A percentile compares a stretch with the other conserved stretches of the same genome.
phyloP scores from a whole-genome alignment of 2,888 invertebrate genomes.

The Apotomis turbidana region DNA sequence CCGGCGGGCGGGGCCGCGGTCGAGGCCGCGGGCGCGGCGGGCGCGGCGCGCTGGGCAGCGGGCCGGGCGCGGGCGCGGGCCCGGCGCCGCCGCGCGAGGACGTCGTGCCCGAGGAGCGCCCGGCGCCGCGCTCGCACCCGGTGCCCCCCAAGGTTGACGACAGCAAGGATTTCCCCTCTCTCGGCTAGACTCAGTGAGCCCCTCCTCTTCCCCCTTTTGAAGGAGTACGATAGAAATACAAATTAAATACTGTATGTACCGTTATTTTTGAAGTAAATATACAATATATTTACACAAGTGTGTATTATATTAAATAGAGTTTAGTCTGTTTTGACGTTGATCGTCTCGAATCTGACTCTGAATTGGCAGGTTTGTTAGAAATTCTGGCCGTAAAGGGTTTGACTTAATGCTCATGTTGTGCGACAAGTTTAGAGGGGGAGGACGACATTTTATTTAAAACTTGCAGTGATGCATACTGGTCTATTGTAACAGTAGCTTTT shows the following conservation, averaged over 20 bases:
- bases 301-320: slow-evolving; percentile 79
- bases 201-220: slow-evolving; percentile 73
- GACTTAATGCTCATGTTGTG: slow-evolving; percentile 56
- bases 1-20: slow-evolving; percentile 86
- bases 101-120: slow-evolving; percentile 68
- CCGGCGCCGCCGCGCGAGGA: slow-evolving; percentile 69
- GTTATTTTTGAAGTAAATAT: slow-evolving; percentile 85
- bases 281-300: slow-evolving; percentile 83
- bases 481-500: slow-evolving; percentile 79
- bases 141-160: slow-evolving; percentile 95
- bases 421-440: slow-evolving; percentile 69
- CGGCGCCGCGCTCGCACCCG: slow-evolving; percentile 60
- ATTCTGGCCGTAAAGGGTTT: slow-evolving; percentile 52
- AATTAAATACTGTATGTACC: slow-evolving; percentile 83
- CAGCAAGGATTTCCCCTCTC: slow-evolving; percentile 97
- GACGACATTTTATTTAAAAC: slow-evolving; percentile 74
- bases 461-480: slow-evolving; percentile 70
- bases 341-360: slow-evolving; percentile 46
- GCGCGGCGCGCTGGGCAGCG: slow-evolving; percentile 49
- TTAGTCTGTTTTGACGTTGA: slow-evolving; percentile 59
- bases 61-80: slow-evolving; percentile 62
- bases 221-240: slow-evolving; percentile 78
- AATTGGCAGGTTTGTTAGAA: slow-evolving; percentile 47
- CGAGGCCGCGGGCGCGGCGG: slow-evolving; percentile 80
- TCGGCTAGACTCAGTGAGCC: slow-evolving; percentile 87